Conservation (phyloP, 2,797 vertebrate genomes). For the Hipposideros larvatus region DNA sequence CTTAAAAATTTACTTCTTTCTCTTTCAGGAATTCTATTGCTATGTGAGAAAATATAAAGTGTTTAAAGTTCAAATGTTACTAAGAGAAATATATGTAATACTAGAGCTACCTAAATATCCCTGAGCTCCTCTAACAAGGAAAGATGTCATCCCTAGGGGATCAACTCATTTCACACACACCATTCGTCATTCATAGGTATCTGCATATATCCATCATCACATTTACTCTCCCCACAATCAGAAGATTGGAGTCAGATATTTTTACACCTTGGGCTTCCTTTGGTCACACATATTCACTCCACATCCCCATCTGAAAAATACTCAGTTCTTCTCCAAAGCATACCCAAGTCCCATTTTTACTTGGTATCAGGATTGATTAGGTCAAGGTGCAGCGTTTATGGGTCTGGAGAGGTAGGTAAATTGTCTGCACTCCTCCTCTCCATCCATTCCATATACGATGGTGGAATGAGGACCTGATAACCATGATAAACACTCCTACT, state of each 20-base stretch:
- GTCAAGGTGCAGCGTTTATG: background rate
- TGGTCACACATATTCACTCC: background rate
- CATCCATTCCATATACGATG: background rate
- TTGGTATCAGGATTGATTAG: background rate
- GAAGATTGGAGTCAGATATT: background rate
- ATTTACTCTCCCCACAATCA: background rate
- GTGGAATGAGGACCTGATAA: background rate
- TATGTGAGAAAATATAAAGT: background rate
- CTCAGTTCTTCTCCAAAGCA: background rate
- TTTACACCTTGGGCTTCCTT: background rate
- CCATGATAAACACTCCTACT: background rate
- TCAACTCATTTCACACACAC: background rate
- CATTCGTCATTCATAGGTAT: background rate
- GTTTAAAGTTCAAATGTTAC: slow-evolving; percentile 12
- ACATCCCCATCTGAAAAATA: background rate
- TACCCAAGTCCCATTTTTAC: background rate
- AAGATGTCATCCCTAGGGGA: background rate
- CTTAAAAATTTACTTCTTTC: slow-evolving; percentile 58
- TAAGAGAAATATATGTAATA: background rate
- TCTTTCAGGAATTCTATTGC: background rate
- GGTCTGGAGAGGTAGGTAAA: background rate
- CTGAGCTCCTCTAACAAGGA: background rate
- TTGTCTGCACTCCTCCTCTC: background rate
- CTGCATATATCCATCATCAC: background rate
- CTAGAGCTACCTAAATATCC: background rate